Conservation (phyloP, 2,888 invertebrate species). For the Caenorhabditis sp. region DNA sequence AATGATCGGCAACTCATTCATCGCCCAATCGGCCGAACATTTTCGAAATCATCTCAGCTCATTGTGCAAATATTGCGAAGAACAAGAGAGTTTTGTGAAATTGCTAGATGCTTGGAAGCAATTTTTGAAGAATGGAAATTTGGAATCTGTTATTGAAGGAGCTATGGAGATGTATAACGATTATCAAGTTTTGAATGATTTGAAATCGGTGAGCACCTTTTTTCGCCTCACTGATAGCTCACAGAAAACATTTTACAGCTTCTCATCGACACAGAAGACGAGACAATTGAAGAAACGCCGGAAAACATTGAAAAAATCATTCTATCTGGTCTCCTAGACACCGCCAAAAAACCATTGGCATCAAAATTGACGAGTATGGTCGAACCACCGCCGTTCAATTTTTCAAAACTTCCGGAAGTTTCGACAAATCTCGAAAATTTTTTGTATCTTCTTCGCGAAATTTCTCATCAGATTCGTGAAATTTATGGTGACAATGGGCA, state of each 20-base stretch:
- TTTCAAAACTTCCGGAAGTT: constrained; percentile 22
- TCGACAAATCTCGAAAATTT: constrained; percentile 30
- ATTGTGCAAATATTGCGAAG: constrained; percentile 40
- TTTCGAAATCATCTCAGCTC: constrained; percentile 34
- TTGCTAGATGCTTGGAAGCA: constrained; percentile 38
- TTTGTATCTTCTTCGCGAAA: constrained; percentile 21
- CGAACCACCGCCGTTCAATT: constrained; percentile 36
- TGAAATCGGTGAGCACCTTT: constrained; percentile 17
- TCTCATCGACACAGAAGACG: constrained; percentile 1
- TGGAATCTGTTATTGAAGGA: constrained; percentile 17
- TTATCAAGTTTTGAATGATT: constrained; percentile 25
- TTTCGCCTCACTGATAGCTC: too few relatives aligned
- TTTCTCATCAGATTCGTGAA: constrained; percentile 22
- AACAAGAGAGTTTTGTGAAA: constrained; percentile 20
- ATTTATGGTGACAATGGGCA: constrained; percentile 26
- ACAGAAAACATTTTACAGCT: constrained; percentile 11
- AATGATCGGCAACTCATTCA: constrained; percentile 21
- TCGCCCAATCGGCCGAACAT: constrained; percentile 21
- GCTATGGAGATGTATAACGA: constrained; percentile 17
- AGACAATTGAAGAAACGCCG: constrained; percentile 20
- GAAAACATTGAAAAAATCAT: constrained; percentile 33
- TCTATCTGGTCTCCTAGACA: constrained; percentile 26
- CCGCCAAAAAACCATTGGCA: constrained; percentile 22
- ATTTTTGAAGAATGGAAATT: constrained; percentile 26
- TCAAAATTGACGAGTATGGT: constrained; percentile 25